phyloP scores from a whole-genome alignment of 2,797 vertebrate species.

The Philypnodon macrostomus region DNA sequence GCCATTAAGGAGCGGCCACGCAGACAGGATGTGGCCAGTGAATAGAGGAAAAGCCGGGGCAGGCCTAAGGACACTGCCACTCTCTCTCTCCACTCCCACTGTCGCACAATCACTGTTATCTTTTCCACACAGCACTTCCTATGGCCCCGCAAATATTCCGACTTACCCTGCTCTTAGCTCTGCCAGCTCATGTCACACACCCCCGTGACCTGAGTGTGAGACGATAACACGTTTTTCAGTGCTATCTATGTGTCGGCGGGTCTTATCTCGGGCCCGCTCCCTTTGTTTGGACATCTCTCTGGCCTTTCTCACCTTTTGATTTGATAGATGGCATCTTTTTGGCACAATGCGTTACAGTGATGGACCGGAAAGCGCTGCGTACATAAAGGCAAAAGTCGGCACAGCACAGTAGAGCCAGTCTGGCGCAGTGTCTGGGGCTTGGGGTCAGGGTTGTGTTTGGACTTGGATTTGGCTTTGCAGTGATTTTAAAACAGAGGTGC shows the following conservation, averaged over 20 bases:
- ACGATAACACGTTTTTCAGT: constrained; percentile 59
- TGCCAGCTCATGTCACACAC: constrained; percentile 63
- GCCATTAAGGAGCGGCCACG: constrained; percentile 74
- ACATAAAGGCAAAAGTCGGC: constrained; percentile 39
- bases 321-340: constrained; percentile 62
- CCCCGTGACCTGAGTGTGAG: constrained; percentile 60
- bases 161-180: constrained; percentile 52
- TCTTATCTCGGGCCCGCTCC: constrained; percentile 58
- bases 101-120: constrained; percentile 72
- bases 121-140: constrained; percentile 80
- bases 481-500: constrained; percentile 69
- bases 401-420: constrained; percentile 29
- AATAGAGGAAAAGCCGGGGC: constrained; percentile 81
- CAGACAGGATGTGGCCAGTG: constrained; percentile 79
- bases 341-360: constrained; percentile 43
- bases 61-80: constrained; percentile 69
- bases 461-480: constrained; percentile 14
- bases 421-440: constrained; percentile 48
- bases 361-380: constrained; percentile 53
- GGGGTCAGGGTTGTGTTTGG: constrained; percentile 34
- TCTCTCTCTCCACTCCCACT: constrained; percentile 43
- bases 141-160: constrained; percentile 76
- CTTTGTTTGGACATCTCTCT: constrained; percentile 67
- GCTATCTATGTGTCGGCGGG: constrained; percentile 57
- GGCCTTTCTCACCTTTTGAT: constrained; percentile 61